Percentiles rank a stretch among this genome's conserved stretches.
These are phyloP conservation scores for Ectropis grisescens DNA, from an alignment of 1,140 invertebrate genomes.

Conservation along the genomic window DNA sequence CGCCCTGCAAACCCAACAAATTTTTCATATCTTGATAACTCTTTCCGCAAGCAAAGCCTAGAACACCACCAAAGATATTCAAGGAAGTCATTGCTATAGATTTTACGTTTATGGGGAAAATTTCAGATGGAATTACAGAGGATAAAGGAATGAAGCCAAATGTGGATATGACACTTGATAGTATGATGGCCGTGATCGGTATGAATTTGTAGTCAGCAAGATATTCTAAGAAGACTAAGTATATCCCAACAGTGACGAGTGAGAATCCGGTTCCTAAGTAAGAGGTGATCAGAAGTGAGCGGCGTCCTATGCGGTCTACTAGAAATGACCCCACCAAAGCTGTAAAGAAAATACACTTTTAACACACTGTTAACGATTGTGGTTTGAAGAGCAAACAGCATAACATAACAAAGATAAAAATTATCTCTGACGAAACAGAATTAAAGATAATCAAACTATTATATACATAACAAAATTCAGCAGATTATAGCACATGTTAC, in stretches of 20 bases:
- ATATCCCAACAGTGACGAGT: constrained; percentile 55
- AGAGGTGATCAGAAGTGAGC: constrained; percentile 74
- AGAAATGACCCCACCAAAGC: constrained; percentile 73
- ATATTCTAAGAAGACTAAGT: constrained; percentile 49
- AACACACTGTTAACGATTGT: too few relatives aligned
- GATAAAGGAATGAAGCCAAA: constrained; percentile 68
- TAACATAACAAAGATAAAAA: too few relatives aligned
- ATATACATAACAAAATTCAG: too few relatives aligned
- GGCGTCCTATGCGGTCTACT: constrained; percentile 79
- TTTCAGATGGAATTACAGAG: constrained; percentile 68
- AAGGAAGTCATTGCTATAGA: constrained; percentile 52
- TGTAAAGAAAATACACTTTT: too few relatives aligned
- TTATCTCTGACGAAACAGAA: too few relatives aligned
- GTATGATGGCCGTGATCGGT: constrained; percentile 12
- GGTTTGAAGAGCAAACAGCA: too few relatives aligned
- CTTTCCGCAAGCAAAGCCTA: constrained; percentile 61
- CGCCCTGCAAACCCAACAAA: constrained; percentile 43
- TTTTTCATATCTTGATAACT: constrained; percentile 60
- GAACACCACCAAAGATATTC: constrained; percentile 31
- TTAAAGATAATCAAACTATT: too few relatives aligned
- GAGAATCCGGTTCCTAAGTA: constrained; percentile 56
- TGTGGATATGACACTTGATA: constrained; percentile 55
- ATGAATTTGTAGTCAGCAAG: constrained; percentile 3
- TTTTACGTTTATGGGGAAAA: constrained; percentile 70
- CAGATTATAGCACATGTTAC: too few relatives aligned